Evolutionary conservation across 92 coral and sea anemone genomes (phyloP).

Genomic region (Paramuricea clavata): DNA sequence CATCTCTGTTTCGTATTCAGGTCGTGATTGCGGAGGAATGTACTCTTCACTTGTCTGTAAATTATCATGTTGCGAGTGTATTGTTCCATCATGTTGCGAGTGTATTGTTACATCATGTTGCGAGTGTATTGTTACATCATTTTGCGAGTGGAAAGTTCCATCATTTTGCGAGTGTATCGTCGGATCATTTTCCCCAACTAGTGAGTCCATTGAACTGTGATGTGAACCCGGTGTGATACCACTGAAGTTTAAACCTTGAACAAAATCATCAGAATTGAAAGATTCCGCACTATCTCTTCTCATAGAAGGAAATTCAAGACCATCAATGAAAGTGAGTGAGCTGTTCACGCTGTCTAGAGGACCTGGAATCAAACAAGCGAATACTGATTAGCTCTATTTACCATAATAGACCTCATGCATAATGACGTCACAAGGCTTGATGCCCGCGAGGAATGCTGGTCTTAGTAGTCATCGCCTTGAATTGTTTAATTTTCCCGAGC

Average conservation of each 20-base stretch:
- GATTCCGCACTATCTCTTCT: conserved; percentile 79
- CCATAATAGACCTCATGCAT: too few species aligned
- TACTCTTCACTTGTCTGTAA: not conserved
- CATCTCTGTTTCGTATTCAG: not conserved
- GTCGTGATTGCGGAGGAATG: not conserved
- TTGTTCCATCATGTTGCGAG: not conserved
- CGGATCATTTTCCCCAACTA: conserved; percentile 26
- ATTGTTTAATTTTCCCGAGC: too few species aligned
- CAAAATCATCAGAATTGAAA: conserved; percentile 86
- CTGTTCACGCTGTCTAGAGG: conserved; percentile 76
- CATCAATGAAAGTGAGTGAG: conserved; percentile 73
- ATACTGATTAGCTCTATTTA: not conserved
- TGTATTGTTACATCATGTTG: not conserved
- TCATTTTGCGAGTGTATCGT: not conserved
- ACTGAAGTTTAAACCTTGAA: conserved; percentile 88
- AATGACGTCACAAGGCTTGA: too few species aligned
- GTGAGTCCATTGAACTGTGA: conserved; percentile 89
- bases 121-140: not conserved
- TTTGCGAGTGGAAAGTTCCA: not conserved
- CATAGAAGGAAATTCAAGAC: conserved; percentile 80
- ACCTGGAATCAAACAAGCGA: not conserved
- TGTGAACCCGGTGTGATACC: conserved; percentile 75
- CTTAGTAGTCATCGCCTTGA: too few species aligned
- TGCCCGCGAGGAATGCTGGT: too few species aligned
- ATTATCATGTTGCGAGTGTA: not conserved